Percentiles rank a stretch among this genome's conserved stretches.
phyloP scores from a whole-genome alignment of 2,888 invertebrate species.

The Julus scanicus region DNA sequence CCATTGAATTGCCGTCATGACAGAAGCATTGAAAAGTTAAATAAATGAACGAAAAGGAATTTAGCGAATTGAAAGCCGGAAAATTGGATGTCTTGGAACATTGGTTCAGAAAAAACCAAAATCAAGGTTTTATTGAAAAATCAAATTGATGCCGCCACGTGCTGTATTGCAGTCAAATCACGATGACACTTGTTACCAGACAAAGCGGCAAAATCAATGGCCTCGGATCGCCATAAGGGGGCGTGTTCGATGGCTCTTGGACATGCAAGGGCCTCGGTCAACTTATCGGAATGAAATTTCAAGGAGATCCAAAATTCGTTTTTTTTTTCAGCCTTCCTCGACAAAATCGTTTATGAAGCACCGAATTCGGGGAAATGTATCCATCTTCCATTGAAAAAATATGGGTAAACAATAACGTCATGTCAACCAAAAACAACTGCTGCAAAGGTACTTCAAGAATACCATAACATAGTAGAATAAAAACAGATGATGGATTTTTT shows the following conservation, averaged over 20 bases:
- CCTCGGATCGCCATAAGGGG: neutral
- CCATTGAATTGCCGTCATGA: neutral
- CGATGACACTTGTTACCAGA: conserved; percentile 47
- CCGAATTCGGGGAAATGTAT: no score
- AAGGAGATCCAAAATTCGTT: no score
- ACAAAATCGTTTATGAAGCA: no score
- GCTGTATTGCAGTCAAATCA: conserved; percentile 45
- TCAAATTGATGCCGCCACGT: conserved; percentile 41
- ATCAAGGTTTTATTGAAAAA: conserved; percentile 41
- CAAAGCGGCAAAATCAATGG: neutral
- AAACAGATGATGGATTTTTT: no score
- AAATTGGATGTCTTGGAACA: conserved; percentile 43
- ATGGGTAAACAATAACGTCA: no score
- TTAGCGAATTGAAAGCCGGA: conserved; percentile 34
- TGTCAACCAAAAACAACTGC: no score
- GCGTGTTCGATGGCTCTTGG: neutral
- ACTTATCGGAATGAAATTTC: neutral
- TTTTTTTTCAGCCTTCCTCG: no score
- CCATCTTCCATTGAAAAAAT: no score
- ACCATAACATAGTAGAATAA: no score
- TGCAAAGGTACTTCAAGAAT: no score
- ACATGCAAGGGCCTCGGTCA: neutral
- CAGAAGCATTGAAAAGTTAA: conserved; percentile 43
- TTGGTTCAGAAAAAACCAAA: neutral
- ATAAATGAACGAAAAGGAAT: conserved; percentile 45